These are phyloP conservation scores for Charadrius vociferus DNA, from an alignment of 2,113 vertebrate genomes.

Conservation along the genomic window DNA sequence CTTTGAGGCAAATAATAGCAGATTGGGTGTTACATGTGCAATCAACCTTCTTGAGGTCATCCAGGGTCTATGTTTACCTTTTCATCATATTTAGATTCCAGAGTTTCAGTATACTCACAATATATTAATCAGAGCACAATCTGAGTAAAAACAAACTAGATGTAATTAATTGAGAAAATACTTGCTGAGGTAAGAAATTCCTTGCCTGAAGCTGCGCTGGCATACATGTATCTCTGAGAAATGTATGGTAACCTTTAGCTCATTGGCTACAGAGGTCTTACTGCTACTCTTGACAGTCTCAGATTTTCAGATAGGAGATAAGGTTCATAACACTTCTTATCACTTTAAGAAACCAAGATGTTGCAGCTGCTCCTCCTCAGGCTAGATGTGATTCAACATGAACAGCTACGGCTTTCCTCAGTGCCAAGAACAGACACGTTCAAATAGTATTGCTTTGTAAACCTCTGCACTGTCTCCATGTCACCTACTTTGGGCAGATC, in stretches of 20 bases:
- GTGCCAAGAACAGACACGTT: background rate
- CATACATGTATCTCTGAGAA: background rate
- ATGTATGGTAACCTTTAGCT: background rate
- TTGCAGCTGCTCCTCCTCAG: background rate
- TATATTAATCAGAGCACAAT: background rate
- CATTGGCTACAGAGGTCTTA: background rate
- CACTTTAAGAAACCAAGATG: background rate
- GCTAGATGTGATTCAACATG: background rate
- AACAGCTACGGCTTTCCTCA: background rate
- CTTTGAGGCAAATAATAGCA: background rate
- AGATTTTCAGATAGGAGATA: background rate
- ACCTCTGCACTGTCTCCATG: background rate
- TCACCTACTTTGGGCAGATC: background rate
- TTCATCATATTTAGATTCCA: background rate
- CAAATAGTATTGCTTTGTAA: background rate
- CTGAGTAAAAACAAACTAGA: background rate
- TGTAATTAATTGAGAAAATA: background rate
- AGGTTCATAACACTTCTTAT: background rate
- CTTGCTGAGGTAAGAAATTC: background rate
- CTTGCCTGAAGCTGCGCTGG: background rate
- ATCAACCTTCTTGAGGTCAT: background rate
- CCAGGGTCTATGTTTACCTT: background rate
- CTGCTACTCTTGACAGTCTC: background rate
- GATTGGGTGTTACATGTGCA: background rate
- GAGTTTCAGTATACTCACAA: background rate